These are phyloP conservation scores for Rhinopomastus cyanomelas DNA, from an alignment of 2,113 vertebrate species.

Conservation along the genomic window DNA sequence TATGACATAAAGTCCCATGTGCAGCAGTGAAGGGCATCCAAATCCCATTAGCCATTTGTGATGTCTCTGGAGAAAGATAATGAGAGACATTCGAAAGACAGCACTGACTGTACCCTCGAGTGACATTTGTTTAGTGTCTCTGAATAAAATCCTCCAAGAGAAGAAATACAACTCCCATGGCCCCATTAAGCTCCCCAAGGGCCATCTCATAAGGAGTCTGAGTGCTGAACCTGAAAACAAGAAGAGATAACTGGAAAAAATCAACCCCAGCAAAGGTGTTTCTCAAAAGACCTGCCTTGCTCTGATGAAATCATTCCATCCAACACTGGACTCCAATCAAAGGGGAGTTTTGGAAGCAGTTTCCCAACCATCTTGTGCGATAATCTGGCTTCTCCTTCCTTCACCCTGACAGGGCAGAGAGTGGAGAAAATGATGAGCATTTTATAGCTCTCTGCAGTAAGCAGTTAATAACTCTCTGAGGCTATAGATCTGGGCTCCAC, in stretches of 20 bases:
- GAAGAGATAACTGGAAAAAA: background rate
- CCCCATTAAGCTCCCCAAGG: background rate
- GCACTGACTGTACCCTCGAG: background rate
- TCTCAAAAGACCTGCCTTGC: background rate
- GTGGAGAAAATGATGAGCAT: slow-evolving; percentile 70
- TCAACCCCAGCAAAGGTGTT: background rate
- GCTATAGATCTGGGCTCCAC: slow-evolving; percentile 72
- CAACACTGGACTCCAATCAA: background rate
- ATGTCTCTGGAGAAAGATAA: background rate
- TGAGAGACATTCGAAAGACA: background rate
- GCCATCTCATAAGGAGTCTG: background rate
- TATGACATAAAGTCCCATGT: background rate
- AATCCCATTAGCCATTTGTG: background rate
- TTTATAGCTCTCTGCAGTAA: slow-evolving; percentile 75
- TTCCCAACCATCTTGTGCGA: background rate
- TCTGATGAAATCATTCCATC: background rate
- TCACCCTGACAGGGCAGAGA: slow-evolving; percentile 19
- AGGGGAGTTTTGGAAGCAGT: background rate
- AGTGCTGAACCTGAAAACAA: background rate
- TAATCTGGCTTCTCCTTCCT: background rate
- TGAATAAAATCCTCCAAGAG: background rate
- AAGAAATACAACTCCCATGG: background rate
- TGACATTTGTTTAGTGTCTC: background rate
- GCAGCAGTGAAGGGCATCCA: background rate
- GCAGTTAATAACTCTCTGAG: slow-evolving; percentile 79